Evolutionary conservation across 1,140 invertebrate species (phyloP).

Genomic region (Drosophila melanica): DNA sequence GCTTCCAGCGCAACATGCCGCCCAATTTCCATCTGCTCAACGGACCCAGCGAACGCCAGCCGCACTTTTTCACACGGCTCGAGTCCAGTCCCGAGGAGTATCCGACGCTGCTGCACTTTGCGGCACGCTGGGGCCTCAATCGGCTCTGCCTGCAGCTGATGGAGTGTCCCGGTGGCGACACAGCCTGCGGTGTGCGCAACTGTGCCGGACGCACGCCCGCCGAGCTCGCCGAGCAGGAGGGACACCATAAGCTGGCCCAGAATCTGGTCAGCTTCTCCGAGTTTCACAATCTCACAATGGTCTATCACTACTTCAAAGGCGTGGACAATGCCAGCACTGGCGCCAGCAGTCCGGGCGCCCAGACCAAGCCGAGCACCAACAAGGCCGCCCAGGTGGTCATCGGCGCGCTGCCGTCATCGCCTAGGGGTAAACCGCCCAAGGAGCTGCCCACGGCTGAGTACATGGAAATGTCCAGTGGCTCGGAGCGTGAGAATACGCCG

Average conservation of each 20-base stretch:
- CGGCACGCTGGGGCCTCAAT: conserved; percentile 93
- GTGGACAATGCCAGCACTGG: conserved; percentile 85
- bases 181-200: conserved; percentile 91
- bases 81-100: conserved; percentile 89
- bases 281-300: conserved; percentile 92
- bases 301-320: conserved; percentile 93
- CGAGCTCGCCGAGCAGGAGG: conserved; percentile 90
- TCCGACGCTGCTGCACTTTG: conserved; percentile 94
- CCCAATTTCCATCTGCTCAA: conserved; percentile 91
- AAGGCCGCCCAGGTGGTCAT: conserved; percentile 59
- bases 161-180: conserved; percentile 92
- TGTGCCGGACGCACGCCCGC: conserved; percentile 90
- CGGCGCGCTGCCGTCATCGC: conserved; percentile 56
- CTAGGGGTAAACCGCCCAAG: conserved; percentile 58
- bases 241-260: conserved; percentile 88
- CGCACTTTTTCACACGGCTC: conserved; percentile 71
- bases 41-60: conserved; percentile 84
- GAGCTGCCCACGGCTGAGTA: conserved; percentile 69
- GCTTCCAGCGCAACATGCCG: conserved; percentile 92
- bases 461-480: conserved; percentile 84
- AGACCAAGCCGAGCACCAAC: conserved; percentile 36
- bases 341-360: conserved; percentile 43
- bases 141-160: conserved; percentile 92
- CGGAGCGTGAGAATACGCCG: conserved; percentile 75
- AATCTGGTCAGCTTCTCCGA: conserved; percentile 91